These are phyloP conservation scores for Emys orbicularis DNA, from an alignment of 2,797 vertebrate species.

Conservation along the genomic window DNA sequence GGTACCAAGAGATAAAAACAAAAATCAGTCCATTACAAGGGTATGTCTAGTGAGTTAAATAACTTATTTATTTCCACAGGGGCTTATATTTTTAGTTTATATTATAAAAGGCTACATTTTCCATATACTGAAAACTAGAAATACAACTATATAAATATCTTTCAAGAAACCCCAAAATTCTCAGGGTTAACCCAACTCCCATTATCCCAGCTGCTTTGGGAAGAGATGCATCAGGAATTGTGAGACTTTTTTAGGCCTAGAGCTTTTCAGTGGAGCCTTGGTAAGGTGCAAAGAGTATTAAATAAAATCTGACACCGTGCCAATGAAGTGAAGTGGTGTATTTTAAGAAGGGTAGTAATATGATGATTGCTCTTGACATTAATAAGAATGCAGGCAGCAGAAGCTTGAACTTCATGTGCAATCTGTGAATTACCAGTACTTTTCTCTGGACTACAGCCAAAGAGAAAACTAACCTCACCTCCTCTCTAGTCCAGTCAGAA, in stretches of 20 bases:
- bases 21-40: background rate
- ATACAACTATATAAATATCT: background rate
- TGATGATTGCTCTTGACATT: background rate
- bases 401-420: no score
- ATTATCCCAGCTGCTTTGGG: background rate
- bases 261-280: background rate
- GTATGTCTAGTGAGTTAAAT: background rate
- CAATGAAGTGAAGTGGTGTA: fast-evolving
- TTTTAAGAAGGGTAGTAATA: background rate
- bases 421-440: fast-evolving
- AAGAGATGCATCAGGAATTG: background rate
- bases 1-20: background rate
- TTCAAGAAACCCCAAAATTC: background rate
- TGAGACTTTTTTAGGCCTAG: background rate
- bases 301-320: background rate
- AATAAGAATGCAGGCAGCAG: background rate
- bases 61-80: background rate
- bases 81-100: background rate
- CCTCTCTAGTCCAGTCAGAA: background rate
- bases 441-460: background rate
- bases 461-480: background rate
- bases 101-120: background rate
- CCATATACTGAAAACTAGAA: background rate
- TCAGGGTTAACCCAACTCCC: background rate
- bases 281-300: background rate